Evolutionary conservation across 2,888 invertebrate genomes (phyloP).

Genomic region (Abrostola tripartita): DNA sequence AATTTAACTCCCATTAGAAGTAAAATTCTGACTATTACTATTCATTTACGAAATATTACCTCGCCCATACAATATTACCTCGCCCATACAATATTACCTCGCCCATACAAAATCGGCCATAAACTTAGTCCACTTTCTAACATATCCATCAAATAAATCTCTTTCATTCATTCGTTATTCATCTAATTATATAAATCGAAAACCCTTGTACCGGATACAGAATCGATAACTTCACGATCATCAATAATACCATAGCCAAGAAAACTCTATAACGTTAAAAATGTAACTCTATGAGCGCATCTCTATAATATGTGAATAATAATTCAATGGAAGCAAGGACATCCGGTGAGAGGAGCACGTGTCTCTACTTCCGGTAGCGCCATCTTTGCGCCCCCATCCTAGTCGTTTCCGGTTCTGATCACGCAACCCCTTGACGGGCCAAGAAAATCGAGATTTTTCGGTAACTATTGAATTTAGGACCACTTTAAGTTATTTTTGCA

Average conservation of each 20-base stretch:
- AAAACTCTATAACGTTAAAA: conserved; percentile 27
- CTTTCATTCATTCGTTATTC: background rate
- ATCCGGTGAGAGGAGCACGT: conserved; percentile 86
- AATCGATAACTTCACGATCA: conserved; percentile 32
- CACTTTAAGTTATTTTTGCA: no score
- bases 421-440: conserved; percentile 83
- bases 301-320: conserved; percentile 73
- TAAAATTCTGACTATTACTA: no score
- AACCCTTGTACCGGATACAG: conserved; percentile 52
- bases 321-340: conserved; percentile 85
- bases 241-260: conserved; percentile 30
- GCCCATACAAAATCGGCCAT: no score
- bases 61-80: no score
- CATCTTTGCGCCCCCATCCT: conserved; percentile 82
- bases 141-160: no score
- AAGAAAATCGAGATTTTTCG: conserved; percentile 55
- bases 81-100: no score
- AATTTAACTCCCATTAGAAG: no score
- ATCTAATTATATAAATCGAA: conserved; percentile 49
- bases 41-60: no score
- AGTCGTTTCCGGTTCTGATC: conserved; percentile 76
- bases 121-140: no score
- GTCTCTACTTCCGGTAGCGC: conserved; percentile 83
- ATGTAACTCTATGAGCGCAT: conserved; percentile 31
- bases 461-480: background rate